Evolutionary conservation across 1,140 invertebrate genomes (phyloP).

Genomic region (Euura saliciscinereae): DNA sequence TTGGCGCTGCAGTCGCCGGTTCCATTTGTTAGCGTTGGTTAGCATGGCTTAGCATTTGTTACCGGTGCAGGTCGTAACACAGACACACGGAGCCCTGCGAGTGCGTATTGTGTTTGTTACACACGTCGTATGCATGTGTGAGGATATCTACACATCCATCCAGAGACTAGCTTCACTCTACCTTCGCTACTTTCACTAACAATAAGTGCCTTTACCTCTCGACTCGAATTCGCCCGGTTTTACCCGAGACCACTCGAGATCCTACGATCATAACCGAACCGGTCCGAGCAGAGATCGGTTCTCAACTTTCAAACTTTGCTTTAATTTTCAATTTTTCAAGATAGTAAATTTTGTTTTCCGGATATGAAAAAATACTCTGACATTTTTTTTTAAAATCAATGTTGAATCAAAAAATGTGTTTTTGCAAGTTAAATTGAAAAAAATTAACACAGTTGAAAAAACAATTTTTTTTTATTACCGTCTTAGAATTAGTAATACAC

Average conservation of each 20-base stretch:
- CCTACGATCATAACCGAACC: neutral
- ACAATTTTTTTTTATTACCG: no score
- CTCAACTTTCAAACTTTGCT: neutral
- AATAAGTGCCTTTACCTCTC: conserved; percentile 19
- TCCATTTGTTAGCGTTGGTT: neutral
- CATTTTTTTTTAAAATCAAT: no score
- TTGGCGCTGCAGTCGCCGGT: conserved; percentile 49
- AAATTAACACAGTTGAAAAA: no score
- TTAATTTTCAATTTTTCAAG: no score
- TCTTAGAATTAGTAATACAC: no score
- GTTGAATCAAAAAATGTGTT: no score
- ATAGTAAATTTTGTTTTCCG: no score
- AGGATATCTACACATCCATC: no score
- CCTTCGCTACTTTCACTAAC: conserved; percentile 50
- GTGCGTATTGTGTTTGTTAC: neutral
- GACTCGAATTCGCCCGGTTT: neutral
- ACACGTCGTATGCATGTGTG: no score
- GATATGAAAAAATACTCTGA: no score
- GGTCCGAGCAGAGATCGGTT: neutral
- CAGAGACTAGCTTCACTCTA: neutral
- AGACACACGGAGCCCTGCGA: neutral
- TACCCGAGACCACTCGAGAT: neutral
- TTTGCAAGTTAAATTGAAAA: no score
- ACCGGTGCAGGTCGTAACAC: conserved; percentile 2
- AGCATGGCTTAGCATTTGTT: conserved; percentile 2